Percentiles rank a stretch among this genome's conserved stretches.
Evolutionary conservation across 2,113 vertebrate genomes (phyloP).

Genomic region (Tenrec ecaudatus): DNA sequence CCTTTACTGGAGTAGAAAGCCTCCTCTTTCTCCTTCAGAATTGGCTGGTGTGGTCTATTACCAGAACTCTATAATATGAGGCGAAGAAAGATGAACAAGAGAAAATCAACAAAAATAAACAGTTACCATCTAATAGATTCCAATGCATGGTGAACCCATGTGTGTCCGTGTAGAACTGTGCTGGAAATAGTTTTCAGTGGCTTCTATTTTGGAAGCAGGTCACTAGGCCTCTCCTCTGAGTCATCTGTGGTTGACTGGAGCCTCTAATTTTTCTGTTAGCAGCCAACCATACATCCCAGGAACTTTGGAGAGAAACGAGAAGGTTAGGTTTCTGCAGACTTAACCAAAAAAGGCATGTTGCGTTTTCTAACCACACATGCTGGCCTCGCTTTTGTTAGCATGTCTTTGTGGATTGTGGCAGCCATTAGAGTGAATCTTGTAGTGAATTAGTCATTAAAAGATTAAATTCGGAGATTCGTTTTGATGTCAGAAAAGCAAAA

Average conservation of each 20-base stretch:
- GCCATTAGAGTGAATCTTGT: background rate
- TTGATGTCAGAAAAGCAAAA: constrained; percentile 39
- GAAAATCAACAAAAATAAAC: background rate
- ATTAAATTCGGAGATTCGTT: background rate
- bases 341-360: background rate
- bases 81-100: background rate
- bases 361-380: background rate
- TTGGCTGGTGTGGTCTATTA: too few relatives aligned
- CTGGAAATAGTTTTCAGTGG: background rate
- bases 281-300: background rate
- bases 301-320: background rate
- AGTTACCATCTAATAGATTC: background rate
- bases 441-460: background rate
- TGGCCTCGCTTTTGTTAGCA: background rate
- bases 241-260: background rate
- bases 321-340: background rate
- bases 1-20: too few relatives aligned
- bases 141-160: background rate
- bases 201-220: background rate
- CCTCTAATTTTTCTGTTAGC: background rate
- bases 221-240: background rate
- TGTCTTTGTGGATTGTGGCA: background rate
- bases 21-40: too few relatives aligned
- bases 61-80: background rate
- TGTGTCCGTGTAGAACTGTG: background rate